A percentile compares a stretch with the other conserved stretches of the same genome.
Conservation (phyloP, 2,113 vertebrate species). For the Glaucidium brasilianum region DNA sequence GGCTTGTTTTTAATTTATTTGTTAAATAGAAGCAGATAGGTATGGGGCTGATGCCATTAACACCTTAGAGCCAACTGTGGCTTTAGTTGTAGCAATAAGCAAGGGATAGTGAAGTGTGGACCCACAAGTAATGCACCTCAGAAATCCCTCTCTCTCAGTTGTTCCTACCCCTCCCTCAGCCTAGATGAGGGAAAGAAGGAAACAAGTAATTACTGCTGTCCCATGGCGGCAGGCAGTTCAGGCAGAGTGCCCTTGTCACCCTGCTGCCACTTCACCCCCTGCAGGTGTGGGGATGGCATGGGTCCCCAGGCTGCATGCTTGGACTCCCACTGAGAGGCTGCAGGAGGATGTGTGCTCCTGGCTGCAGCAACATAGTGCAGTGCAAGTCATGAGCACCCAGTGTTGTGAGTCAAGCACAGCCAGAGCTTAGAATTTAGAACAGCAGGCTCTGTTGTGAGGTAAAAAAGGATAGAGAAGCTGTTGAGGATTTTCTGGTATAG, state of each 20-base stretch:
- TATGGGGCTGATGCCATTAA: not conserved
- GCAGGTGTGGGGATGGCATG: not conserved
- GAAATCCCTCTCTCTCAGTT: not conserved
- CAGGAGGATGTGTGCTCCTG: not conserved
- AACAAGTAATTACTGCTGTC: not conserved
- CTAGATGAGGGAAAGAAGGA: not conserved
- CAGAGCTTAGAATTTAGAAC: not conserved
- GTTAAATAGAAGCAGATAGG: not conserved
- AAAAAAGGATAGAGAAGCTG: not conserved
- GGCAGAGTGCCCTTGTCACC: not conserved
- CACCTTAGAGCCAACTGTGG: not conserved
- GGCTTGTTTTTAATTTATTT: not conserved
- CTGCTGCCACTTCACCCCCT: not conserved
- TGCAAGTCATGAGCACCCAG: not conserved
- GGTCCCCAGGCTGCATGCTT: not conserved
- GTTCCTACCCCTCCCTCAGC: not conserved
- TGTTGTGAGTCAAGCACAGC: accelerated
- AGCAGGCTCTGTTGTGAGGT: not conserved
- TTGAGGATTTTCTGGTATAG: not conserved
- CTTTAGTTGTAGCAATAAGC: not conserved
- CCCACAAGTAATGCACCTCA: not conserved
- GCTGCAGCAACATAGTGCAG: accelerated
- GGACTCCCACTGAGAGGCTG: not conserved
- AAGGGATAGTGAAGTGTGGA: not conserved
- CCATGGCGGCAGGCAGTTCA: not conserved